Evolutionary conservation across 2,888 invertebrate genomes (phyloP), one percentile per base, ranked within the genome.

Genomic region (Sinotaia quadrata): DNA sequence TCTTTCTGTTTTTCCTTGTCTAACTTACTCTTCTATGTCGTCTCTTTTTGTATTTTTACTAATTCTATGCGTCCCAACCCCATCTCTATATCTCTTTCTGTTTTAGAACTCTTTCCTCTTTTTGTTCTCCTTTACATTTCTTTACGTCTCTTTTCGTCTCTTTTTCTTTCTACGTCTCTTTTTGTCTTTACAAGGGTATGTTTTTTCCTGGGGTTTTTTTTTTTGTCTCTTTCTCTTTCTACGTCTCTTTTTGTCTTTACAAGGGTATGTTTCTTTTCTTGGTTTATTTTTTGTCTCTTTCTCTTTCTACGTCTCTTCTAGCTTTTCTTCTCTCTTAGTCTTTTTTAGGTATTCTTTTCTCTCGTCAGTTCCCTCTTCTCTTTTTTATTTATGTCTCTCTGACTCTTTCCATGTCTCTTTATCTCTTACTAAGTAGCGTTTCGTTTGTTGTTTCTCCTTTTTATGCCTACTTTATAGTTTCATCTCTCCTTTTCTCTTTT

Each of bases 21-120:
- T 27, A 12, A 31, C 52, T 52, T 31, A 31, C 52, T 52, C 29
- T 52, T 31, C 31, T 18, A 31, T 15, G 12, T n/a, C 27, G 4
- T 24, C 31, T 10, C 27, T 27, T 5, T 31, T 18, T 27, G n/a
- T 34, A 21, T 57, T 3, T 57, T 12, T 57, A 7, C 41, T 36
- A 24, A 27, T 63, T 24, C 29, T 34, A 10, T 49, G 33, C 36
- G 27, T 34, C 7, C 24, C 54, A 18, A 52, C 56, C 56, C 34
- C 37, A 18, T 66, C 57, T 47, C 56, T 56, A 8, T 33, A 33
- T 56, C 56, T 66, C 66, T 57, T 29, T 31, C 24, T 54, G 56
- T 56, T 33, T 36, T 34, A 52, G 29, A 34, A 44, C 51, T 62
- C 18, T 27, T 51, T 33, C 51, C 52, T 31, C 18, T 62, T 62